Evolutionary conservation across 1,140 invertebrate species (phyloP), one percentile per base, ranked within the genome.

Genomic region (Zaprionus nigranus): DNA sequence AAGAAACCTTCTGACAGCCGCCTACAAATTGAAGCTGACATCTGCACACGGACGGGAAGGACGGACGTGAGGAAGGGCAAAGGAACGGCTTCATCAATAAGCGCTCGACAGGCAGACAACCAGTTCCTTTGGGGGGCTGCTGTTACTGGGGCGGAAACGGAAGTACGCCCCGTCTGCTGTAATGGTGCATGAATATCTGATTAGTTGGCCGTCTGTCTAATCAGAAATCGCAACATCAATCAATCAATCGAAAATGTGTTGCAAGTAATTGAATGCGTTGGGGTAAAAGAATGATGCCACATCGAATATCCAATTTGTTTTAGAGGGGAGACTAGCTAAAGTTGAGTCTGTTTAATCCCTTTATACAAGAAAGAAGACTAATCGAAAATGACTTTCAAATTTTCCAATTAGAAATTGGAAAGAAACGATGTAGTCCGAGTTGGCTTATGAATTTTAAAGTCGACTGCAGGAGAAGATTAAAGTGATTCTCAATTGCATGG

Each of bases 151-250:
- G 24, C 58, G 57, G 61, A 75, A 63, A 20, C 65, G 66, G 71
- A 73, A 69, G 43, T 75, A 40, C 22, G 61, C 49, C 46, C 36
- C 26, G 58, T 70, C 72, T 71, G 69, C 49, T 67, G 68, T 67
- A 90, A 88, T 87, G 75, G 69, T 62, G 81, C 84, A 88, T 90
- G 81, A 74, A 90, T 90, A 90, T 90, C 72, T 90, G 81, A 90
- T 85, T 90, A 90, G 81, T 57, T 64, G 59, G 3, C 75, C 61
- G 78, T 77, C 85, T 26, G 60, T 22, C 74, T 73, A 77, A 85
- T 79, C 85, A 82, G 46, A 75, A 81, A 67, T 73, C 59, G 66
- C 43, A 59, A 69, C 70, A 86, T 86, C 85, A 85, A 90, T 88
- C 84, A 90, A 79, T 90, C 81, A 88, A 88, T 88, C 59, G 79